Base-by-base conservation (phyloP, 2,797 vertebrate genomes). In the Morelia viridis region DNA sequence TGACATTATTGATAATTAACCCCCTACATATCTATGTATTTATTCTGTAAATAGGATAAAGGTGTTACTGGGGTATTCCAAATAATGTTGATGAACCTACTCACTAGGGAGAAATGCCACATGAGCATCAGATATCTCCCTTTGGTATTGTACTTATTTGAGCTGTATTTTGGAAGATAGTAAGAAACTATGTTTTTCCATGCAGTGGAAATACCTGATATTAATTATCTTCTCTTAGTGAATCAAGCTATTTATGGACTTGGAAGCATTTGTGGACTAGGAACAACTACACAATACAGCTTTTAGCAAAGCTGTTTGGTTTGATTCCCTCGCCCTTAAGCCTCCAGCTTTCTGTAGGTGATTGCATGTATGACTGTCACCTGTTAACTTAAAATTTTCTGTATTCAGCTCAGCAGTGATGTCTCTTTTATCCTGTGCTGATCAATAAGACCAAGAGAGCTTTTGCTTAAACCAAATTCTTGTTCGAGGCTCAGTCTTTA, bases 311-410 rank as follows among this genome's bases (percentile, higher is more conserved):
- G 2, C 89, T 7, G 2, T 31, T 22, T 76, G 7, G 60, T 56
- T 89, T 93, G 65, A 57, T 68, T 15, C 17, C 80, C 4, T 15
- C 24, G 93, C 62, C 61, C 1, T 60, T 86, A 92, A 95, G 94
- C 96, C 88, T 93, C 12, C 53, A 56, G 93, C 60, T 94, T 96
- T 97, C 97, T 97, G 97, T 93, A 97, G 97, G 96, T 97, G 97
- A 97, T 96, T 71, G 15, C 19, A 41, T 19, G 17, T 8, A 15
- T 41, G 41, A 41, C 19, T 22, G 22, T 41, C 31, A 10, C 7
- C 71, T 80, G 11, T 46, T 41, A 22, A 41, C 17, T 22, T 80
- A 80, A 41, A 11, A 80, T 80, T 80, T 80, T 9, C 76, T 24
- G 24, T 80, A 9, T 46, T 80, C 61, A 28, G 0, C 65, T 68